Evolutionary conservation across 1,140 invertebrate species (phyloP), one percentile per base, ranked within the genome.

Genomic region (Holotrichia oblita): DNA sequence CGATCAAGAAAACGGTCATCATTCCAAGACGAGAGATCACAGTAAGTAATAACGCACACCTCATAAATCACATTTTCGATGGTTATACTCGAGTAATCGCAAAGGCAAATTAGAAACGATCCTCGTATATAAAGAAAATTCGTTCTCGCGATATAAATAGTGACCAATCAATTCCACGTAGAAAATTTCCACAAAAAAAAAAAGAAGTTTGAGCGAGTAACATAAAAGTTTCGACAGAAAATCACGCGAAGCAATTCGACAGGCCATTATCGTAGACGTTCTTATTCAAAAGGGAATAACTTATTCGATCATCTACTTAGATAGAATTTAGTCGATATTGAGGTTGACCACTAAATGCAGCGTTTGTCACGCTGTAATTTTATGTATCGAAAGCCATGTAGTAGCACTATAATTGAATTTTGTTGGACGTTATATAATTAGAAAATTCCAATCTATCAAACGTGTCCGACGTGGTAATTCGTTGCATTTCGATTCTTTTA

Each of bases 1-100:
- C 6, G 84, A 85, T 77, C 83, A 85, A 55, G 84, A 85, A 61
- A 85, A 85, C 55, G 84, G 82, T 14, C 81, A 82, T 48, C 34
- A 77, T 41, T 74, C 73, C 41, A 76, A 76, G 48, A 76, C 41
- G 22, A 76, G 75, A 76, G 75, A 76, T 76, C 75, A 76, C 73
- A 44, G 73, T 74, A 74, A 74, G 73, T 74, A 55, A 55, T 55
- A 55, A 55, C 48, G 48, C 48, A 55, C 48, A 55, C 48, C 12
- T 55, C 48, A 55, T 55, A 55, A 55, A 55, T 55, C 48, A 55
- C 48, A 4, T 34, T 17, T 55, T 6, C 1, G 48, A 55, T 6
- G 48, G 48, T 14, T 48, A 48, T 14, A 48, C 8, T 48, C 12
- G 44, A 48, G n/a, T n/a, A n/a, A n/a, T n/a, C n/a, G n/a, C n/a